Base-by-base conservation (phyloP, 2,797 vertebrate genomes). In the Sorex maritimensis region DNA sequence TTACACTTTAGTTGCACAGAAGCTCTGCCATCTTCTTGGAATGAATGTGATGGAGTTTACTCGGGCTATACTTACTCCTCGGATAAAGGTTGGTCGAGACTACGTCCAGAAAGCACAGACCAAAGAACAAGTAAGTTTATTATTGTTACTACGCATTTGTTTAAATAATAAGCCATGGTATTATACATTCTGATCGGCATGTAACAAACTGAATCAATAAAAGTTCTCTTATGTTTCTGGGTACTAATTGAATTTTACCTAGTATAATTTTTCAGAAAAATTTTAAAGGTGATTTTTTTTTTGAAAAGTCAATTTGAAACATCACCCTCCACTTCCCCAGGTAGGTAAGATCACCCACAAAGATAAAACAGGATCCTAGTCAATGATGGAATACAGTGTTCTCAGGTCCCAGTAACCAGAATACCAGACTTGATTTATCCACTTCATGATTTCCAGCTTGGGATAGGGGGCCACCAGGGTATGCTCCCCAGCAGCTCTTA, bases 41-140 rank as follows among this genome's bases (percentile, higher is more conserved):
- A 98, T 99, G 98, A 98, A 98, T 0, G 98, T 99, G 58, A 99
- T 98, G 98, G 98, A 99, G 93, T 99, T 99, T 89, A 99, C 98
- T 14, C 97, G 98, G 0, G 98, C 98, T 92, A 99, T 99, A 69
- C 98, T 99, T 44, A 98, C 98, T 0, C 98, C 98, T 0, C 98
- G 98, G 82, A 99, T 99, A 96, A 99, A 99, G 97, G 99, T 99
- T n/a, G 99, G 99, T 95, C 97, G 99, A 96, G 99, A 99, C 97
- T 99, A 99, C 0, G 99, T 99, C 19, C 99, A 99, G 98, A 99
- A 99, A 98, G 99, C 99, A 7, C 99, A 99, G 98, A 99, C 99
- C 95, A 99, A 99, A 98, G 99, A 99, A 65, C 99, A 99, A 98
- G 99, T 99, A 94, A 96, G 97, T 90, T 26, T 26, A 13, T 0